phyloP scores from a whole-genome alignment of 2,888 invertebrate genomes.

The Pachymerium ferrugineum region DNA sequence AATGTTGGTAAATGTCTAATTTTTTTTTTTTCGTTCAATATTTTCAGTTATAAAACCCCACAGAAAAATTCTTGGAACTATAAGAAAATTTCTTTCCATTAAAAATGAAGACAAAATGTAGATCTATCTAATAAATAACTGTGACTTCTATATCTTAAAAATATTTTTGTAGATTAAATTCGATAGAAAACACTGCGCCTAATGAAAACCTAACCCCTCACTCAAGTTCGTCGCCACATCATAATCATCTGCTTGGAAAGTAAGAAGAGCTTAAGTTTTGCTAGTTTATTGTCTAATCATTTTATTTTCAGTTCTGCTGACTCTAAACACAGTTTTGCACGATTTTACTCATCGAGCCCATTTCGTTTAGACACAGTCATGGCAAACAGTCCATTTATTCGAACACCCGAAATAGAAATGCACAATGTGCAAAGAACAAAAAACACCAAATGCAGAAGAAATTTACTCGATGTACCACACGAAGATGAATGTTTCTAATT shows the following conservation, averaged over 20 bases:
- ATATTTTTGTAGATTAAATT: background rate
- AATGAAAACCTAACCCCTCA: background rate
- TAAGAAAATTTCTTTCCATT: background rate
- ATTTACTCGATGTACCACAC: background rate
- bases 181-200: background rate
- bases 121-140: background rate
- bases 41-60: background rate
- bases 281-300: too few relatives aligned
- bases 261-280: too few relatives aligned
- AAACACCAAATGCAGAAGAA: background rate
- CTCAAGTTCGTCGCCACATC: background rate
- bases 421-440: background rate
- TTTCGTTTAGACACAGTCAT: background rate
- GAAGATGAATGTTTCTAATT: too few relatives aligned
- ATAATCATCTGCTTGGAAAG: background rate
- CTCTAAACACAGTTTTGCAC: background rate
- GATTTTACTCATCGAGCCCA: background rate
- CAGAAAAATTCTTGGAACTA: background rate
- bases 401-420: slow-evolving; percentile 18
- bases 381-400: background rate
- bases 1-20: background rate
- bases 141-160: background rate
- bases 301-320: background rate
- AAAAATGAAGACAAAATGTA: background rate
- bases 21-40: background rate